Percentiles rank a stretch among this genome's conserved stretches.
These are phyloP conservation scores for Hemaris fuciformis DNA, from an alignment of 2,888 invertebrate species.

Conservation along the genomic window DNA sequence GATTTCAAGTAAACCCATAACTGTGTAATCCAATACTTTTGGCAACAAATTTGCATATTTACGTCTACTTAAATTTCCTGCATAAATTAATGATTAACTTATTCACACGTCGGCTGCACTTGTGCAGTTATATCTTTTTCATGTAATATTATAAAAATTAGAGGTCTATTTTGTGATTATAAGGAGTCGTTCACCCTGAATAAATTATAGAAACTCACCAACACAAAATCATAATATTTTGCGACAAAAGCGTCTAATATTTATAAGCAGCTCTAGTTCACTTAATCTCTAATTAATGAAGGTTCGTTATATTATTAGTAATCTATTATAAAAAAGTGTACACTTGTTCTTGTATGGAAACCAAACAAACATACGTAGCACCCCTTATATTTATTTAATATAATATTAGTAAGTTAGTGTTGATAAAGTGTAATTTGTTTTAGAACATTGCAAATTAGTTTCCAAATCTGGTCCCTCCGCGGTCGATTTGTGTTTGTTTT, in stretches of 20 bases:
- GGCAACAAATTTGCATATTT: background rate
- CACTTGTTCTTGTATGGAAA: background rate
- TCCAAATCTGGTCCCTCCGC: slow-evolving; percentile 21
- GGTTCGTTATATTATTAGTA: no score
- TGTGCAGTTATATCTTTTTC: background rate
- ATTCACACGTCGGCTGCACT: background rate
- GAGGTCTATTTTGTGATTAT: no score
- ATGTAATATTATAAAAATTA: background rate
- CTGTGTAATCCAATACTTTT: background rate
- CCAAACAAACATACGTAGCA: background rate
- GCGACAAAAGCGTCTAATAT: no score
- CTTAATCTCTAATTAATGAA: no score
- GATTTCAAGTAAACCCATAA: background rate
- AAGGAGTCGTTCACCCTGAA: background rate
- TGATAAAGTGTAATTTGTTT: background rate
- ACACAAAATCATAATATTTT: background rate
- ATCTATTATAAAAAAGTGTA: no score
- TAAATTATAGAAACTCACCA: background rate
- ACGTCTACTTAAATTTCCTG: background rate
- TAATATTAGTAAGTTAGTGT: background rate
- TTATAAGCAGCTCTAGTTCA: no score
- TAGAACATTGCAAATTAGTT: slow-evolving; percentile 26
- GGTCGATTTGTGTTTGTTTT: slow-evolving; percentile 43
- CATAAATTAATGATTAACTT: background rate
- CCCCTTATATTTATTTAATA: background rate